These are phyloP conservation scores for Pollachius pollachius DNA, from an alignment of 2,113 vertebrate genomes.

Conservation along the genomic window DNA sequence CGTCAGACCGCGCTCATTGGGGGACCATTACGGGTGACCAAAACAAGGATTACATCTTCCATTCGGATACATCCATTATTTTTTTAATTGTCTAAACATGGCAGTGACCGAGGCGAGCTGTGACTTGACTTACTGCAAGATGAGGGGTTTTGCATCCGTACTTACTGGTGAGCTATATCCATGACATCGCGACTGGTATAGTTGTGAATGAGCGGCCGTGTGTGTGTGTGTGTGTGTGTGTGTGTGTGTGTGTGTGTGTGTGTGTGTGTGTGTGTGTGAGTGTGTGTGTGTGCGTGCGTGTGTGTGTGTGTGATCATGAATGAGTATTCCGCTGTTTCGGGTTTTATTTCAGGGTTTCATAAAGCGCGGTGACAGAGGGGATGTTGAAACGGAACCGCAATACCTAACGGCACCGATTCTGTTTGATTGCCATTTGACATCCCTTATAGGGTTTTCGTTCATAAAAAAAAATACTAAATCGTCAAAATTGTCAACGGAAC, in stretches of 20 bases:
- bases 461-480: no score
- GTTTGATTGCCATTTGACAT: no score
- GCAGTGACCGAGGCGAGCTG: constrained; percentile 74
- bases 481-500: no score
- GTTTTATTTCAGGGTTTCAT: background rate
- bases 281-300: background rate
- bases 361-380: no score
- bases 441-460: no score
- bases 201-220: background rate
- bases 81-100: constrained; percentile 48
- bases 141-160: constrained; percentile 74
- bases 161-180: constrained; percentile 69
- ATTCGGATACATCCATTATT: constrained; percentile 22
- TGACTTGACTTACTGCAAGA: constrained; percentile 78
- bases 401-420: no score
- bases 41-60: background rate
- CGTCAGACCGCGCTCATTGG: background rate
- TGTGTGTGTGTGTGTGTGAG: background rate
- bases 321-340: background rate
- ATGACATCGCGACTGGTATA: no score
- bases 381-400: no score
- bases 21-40: background rate
- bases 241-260: background rate
- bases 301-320: background rate
- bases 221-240: background rate